Evolutionary conservation across 2,888 invertebrate genomes (phyloP), one percentile per base, ranked within the genome.

Genomic region (Biston betularia): DNA sequence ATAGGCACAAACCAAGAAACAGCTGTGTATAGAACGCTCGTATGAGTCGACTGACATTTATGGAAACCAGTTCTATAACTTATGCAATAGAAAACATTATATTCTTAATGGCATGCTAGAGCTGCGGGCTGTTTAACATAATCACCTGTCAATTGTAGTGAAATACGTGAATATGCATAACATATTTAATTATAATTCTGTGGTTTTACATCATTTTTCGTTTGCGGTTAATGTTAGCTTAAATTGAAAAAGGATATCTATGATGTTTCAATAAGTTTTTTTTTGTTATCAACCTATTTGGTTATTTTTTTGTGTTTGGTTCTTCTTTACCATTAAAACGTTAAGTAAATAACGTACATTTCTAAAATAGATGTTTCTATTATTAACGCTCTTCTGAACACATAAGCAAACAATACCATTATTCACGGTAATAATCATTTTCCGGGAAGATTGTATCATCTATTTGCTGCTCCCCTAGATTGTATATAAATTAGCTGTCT

Each of bases 11-110:
- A 75, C 67, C 58, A 59, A 76, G 80, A 82, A 85, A 88, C 89
- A 88, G 89, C 88, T 89, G 87, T 81, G 79, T 78, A 80, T 82
- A 81, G 81, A 87, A 80, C 79, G 79, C 78, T 79, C 75, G 81
- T 81, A 86, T 83, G 82, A 80, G 76, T 84, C 79, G 80, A 75
- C 82, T 89, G 90, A 85, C 89, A 89, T 90, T 89, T 82, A 86
- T 83, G 73, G 79, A 77, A 89, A 89, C 92, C 86, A 76, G 90
- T 91, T 88, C 80, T 60, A 73, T 82, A 84, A 88, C 84, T 90
- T 90, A 91, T 89, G 91, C 90, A 92, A 92, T 83, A 86, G 84
- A 87, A 85, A 86, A 85, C 80, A 85, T 84, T 85, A 89, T 84
- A 79, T 77, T 81, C 79, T 81, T 84, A 86, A 86, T 86, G 82